These are phyloP conservation scores for Odontomyia ornata DNA, from an alignment of 2,888 invertebrate genomes.

Conservation along the genomic window DNA sequence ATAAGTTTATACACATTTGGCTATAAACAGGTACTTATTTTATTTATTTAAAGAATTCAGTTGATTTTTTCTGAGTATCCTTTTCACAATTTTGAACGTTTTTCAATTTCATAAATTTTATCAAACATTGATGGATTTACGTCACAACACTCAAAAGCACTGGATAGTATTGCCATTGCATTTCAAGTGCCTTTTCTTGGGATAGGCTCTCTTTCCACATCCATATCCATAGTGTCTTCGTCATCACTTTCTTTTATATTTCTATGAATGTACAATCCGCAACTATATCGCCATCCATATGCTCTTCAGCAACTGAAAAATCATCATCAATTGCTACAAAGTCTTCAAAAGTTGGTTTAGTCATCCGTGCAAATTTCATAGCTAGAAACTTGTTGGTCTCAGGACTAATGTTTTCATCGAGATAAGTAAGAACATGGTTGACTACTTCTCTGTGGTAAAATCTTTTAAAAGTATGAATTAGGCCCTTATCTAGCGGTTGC, in stretches of 20 bases:
- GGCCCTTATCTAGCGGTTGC: background rate
- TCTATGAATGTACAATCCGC: background rate
- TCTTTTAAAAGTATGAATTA: background rate
- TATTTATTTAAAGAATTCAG: background rate
- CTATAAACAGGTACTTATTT: background rate
- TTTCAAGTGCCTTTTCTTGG: background rate
- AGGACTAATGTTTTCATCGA: background rate
- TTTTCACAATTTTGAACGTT: background rate
- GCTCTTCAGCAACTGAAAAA: background rate
- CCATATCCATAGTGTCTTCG: background rate
- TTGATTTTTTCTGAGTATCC: no score
- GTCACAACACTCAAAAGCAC: background rate
- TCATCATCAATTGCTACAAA: background rate
- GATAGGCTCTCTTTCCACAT: background rate
- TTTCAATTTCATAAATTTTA: background rate
- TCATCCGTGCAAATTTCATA: background rate
- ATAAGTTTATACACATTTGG: background rate
- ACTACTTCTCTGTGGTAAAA: background rate
- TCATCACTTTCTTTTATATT: background rate
- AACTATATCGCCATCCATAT: background rate
- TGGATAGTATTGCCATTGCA: background rate
- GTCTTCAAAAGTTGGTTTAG: background rate
- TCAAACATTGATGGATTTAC: background rate
- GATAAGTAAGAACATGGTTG: background rate
- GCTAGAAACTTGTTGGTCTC: background rate